A percentile compares a stretch with the other conserved stretches of the same genome.
Evolutionary conservation across 2,888 invertebrate genomes (phyloP).

Genomic region (Rhamnusium bicolor): DNA sequence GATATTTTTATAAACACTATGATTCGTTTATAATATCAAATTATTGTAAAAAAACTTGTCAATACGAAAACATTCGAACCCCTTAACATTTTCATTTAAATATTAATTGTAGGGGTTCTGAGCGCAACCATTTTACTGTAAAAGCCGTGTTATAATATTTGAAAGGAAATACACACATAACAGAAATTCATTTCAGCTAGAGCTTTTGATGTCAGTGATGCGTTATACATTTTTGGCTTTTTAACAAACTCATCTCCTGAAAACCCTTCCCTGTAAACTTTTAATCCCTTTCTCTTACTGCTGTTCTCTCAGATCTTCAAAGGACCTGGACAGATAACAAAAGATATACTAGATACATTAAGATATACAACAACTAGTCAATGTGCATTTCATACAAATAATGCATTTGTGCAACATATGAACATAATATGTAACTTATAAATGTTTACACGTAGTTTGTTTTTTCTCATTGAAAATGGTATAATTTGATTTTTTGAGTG

Average conservation of each 20-base stretch:
- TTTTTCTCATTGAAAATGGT: no score
- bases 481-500: no score
- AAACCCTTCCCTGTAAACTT: conserved; percentile 50
- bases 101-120: not conserved
- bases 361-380: conserved; percentile 22
- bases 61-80: not conserved
- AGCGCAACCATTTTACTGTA: conserved; percentile 13
- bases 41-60: not conserved
- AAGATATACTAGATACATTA: conserved; percentile 6
- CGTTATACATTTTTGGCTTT: conserved; percentile 61
- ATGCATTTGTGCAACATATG: no score
- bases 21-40: no score
- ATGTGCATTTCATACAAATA: not conserved
- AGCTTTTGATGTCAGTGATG: conserved; percentile 59
- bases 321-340: conserved; percentile 42
- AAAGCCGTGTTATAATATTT: conserved; percentile 44
- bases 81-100: no score
- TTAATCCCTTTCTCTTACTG: conserved; percentile 49
- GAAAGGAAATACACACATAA: conserved; percentile 55
- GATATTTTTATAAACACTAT: no score
- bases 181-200: conserved; percentile 60
- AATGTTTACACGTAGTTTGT: no score
- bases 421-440: no score
- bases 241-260: conserved; percentile 58
- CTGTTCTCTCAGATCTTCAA: conserved; percentile 43